A percentile compares a stretch with the other conserved stretches of the same genome.
These are phyloP conservation scores for Dryas iulia DNA, from an alignment of 1,140 invertebrate species.

Conservation along the genomic window DNA sequence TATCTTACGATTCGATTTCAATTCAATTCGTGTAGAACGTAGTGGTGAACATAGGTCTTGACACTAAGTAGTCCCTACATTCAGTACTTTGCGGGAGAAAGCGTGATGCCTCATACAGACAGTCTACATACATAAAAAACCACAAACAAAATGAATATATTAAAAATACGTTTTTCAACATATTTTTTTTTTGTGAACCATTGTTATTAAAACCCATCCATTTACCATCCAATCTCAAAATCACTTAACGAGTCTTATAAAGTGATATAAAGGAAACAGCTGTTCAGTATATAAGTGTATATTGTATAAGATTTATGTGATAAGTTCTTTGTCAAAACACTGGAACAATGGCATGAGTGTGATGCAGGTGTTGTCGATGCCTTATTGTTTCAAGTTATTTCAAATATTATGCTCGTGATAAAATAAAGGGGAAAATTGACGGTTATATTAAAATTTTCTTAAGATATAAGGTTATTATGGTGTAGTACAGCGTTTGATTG, in stretches of 20 bases:
- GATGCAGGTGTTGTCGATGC: constrained; percentile 22
- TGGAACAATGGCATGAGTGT: constrained; percentile 28
- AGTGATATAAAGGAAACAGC: constrained; percentile 4
- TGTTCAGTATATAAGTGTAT: constrained; percentile 5
- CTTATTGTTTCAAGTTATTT: constrained; percentile 21
- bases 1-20: no score
- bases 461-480: no score
- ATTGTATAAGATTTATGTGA: constrained; percentile 24
- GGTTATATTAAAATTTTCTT: constrained; percentile 5
- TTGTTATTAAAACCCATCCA: not conserved
- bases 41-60: no score
- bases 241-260: constrained; percentile 2
- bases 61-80: no score
- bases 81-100: no score
- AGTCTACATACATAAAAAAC: no score
- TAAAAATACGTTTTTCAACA: no score
- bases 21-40: no score
- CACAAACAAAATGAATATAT: no score
- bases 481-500: no score
- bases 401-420: constrained; percentile 15
- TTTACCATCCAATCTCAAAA: not conserved
- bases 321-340: constrained; percentile 33
- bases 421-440: not conserved
- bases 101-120: no score
- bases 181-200: no score